phyloP scores from a whole-genome alignment of 2,888 invertebrate genomes.

The Cynaeus angustus region DNA sequence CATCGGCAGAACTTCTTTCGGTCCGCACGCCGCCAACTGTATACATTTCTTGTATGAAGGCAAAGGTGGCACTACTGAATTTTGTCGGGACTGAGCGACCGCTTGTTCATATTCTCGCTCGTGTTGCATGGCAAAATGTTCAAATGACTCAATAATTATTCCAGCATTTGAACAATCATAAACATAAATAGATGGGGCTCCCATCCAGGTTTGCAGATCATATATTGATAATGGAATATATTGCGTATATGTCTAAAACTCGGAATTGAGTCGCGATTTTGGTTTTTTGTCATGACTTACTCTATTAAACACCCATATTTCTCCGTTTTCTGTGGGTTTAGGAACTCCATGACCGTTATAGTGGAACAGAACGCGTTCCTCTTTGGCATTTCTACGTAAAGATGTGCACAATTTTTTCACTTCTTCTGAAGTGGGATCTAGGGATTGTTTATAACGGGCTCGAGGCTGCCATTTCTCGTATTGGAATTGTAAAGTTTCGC shows the following conservation, averaged over 20 bases:
- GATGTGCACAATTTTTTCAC: slow-evolving; percentile 97
- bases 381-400: slow-evolving; percentile 96
- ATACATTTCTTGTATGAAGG: slow-evolving; percentile 88
- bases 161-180: slow-evolving; percentile 99
- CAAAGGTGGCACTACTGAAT: slow-evolving; percentile 27
- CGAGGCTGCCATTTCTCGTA: slow-evolving; percentile 99
- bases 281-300: slow-evolving; percentile 73
- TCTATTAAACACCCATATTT: slow-evolving; percentile 99
- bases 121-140: slow-evolving; percentile 92
- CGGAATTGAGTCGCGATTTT: background rate
- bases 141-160: slow-evolving; percentile 93
- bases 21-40: slow-evolving; percentile 95
- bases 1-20: slow-evolving; percentile 96
- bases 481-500: slow-evolving; percentile 92
- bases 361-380: slow-evolving; percentile 98
- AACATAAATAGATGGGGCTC: slow-evolving; percentile 98
- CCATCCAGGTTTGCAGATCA: slow-evolving; percentile 99
- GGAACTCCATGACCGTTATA: slow-evolving; percentile 99
- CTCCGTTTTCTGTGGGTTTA: slow-evolving; percentile 97
- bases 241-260: slow-evolving; percentile 92
- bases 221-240: slow-evolving; percentile 99
- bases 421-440: slow-evolving; percentile 98
- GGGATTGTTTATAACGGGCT: slow-evolving; percentile 96
- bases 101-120: slow-evolving; percentile 82
- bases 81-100: slow-evolving; percentile 40